Conservation (phyloP, 2,888 invertebrate genomes). For the Ypsolopha scabrella region DNA sequence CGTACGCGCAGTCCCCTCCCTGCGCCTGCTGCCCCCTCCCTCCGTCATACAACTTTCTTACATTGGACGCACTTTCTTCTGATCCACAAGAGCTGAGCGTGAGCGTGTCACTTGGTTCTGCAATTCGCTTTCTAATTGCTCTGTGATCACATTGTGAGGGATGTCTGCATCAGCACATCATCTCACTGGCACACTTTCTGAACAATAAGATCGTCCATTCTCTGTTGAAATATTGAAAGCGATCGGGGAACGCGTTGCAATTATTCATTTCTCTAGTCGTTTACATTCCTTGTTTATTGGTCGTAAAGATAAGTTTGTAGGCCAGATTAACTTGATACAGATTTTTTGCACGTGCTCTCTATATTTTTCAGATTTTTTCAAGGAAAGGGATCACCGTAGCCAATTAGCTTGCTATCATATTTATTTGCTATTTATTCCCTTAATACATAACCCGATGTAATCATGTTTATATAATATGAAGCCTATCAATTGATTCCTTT, state of each 20-base stretch:
- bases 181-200: constrained; percentile 48
- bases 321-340: too few relatives aligned
- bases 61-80: constrained; percentile 61
- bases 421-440: background rate
- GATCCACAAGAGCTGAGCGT: constrained; percentile 20
- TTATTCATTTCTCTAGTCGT: too few relatives aligned
- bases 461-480: background rate
- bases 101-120: constrained; percentile 32
- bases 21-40: constrained; percentile 15
- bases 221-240: constrained; percentile 5
- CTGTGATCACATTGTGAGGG: constrained; percentile 55
- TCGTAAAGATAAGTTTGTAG: too few relatives aligned
- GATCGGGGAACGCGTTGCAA: background rate
- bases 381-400: too few relatives aligned
- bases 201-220: constrained; percentile 14
- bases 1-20: constrained; percentile 50
- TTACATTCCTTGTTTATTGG: too few relatives aligned
- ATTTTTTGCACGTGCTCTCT: too few relatives aligned
- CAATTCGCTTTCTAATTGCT: constrained; percentile 69
- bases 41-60: constrained; percentile 49
- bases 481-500: background rate
- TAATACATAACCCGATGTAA: background rate
- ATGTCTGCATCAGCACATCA: constrained; percentile 39
- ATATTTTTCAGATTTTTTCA: too few relatives aligned
- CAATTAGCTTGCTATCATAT: background rate